Percentiles rank a stretch among this genome's conserved stretches.
phyloP scores from a whole-genome alignment of 2,797 vertebrate genomes.

The Lemur catta region DNA sequence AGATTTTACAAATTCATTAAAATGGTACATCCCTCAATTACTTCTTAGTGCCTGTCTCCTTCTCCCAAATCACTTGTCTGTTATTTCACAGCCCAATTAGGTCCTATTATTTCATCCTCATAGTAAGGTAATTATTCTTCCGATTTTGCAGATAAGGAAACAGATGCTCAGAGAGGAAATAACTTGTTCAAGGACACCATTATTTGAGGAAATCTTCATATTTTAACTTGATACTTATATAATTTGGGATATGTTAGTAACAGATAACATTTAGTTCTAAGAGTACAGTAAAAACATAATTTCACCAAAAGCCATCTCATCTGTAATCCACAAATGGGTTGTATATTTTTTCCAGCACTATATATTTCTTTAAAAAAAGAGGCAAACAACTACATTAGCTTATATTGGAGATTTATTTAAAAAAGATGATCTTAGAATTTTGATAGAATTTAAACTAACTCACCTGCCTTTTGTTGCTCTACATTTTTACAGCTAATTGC shows the following conservation, averaged over 20 bases:
- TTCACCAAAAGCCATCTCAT: not conserved
- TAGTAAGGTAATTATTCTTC: not conserved
- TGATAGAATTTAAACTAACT: slow-evolving; percentile 48
- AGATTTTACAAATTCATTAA: not conserved
- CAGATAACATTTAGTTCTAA: slow-evolving; percentile 4
- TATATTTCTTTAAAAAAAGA: not conserved
- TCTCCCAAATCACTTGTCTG: not conserved
- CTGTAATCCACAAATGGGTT: not conserved
- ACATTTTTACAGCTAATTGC: not conserved
- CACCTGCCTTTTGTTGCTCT: not conserved
- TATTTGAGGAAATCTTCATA: slow-evolving; percentile 13
- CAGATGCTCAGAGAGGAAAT: not conserved
- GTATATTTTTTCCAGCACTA: not conserved
- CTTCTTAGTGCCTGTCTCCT: not conserved
- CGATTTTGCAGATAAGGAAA: slow-evolving; percentile 7
- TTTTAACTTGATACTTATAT: slow-evolving; percentile 30
- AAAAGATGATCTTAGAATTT: not conserved
- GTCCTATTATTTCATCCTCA: not conserved
- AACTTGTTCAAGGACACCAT: not conserved
- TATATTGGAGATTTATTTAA: not conserved
- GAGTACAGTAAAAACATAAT: not conserved
- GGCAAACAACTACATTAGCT: not conserved
- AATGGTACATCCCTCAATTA: not conserved
- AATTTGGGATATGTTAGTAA: not conserved
- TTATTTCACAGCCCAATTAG: not conserved